phyloP scores from a whole-genome alignment of 53 echinoderm and acorn worm genomes.

The Arbacia lixula region DNA sequence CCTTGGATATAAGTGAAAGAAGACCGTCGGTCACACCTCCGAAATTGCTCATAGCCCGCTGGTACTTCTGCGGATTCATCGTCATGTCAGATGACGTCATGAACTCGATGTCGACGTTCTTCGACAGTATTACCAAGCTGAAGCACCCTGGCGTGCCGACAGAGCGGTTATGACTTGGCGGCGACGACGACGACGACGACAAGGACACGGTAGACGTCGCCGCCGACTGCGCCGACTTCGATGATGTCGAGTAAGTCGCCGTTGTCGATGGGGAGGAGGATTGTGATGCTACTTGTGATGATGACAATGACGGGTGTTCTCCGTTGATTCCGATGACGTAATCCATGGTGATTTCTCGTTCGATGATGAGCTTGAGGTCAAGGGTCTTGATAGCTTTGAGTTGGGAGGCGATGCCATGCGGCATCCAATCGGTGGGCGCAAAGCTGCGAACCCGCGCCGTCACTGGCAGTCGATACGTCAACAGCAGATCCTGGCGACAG shows the following conservation, averaged over 20 bases:
- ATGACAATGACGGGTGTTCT: background rate
- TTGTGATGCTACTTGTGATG: too few relatives aligned
- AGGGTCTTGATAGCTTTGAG: slow-evolving; percentile 23
- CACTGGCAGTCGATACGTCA: slow-evolving; percentile 21
- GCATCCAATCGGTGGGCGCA: slow-evolving; percentile 16
- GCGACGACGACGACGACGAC: background rate
- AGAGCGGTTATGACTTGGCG: background rate
- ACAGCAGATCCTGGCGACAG: slow-evolving; percentile 34
- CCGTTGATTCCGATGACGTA: slow-evolving; percentile 43
- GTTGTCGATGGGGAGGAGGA: too few relatives aligned
- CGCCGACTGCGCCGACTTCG: too few relatives aligned
- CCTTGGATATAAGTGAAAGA: slow-evolving; percentile 9
- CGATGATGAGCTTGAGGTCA: slow-evolving; percentile 27
- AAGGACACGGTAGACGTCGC: background rate
- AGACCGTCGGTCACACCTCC: slow-evolving; percentile 11
- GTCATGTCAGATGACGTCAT: slow-evolving; percentile 50
- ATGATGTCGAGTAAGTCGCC: too few relatives aligned
- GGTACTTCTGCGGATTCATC: slow-evolving; percentile 31
- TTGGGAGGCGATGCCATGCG: slow-evolving; percentile 11
- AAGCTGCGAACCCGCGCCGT: slow-evolving; percentile 22
- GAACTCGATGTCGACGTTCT: slow-evolving; percentile 37
- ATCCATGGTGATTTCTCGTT: slow-evolving; percentile 16
- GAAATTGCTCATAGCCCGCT: background rate
- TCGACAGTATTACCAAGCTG: slow-evolving; percentile 16
- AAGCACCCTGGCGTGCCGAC: background rate